Percentiles rank a stretch among this genome's conserved stretches.
Conservation (phyloP, 2,797 vertebrate species). For the Champsocephalus gunnari region DNA sequence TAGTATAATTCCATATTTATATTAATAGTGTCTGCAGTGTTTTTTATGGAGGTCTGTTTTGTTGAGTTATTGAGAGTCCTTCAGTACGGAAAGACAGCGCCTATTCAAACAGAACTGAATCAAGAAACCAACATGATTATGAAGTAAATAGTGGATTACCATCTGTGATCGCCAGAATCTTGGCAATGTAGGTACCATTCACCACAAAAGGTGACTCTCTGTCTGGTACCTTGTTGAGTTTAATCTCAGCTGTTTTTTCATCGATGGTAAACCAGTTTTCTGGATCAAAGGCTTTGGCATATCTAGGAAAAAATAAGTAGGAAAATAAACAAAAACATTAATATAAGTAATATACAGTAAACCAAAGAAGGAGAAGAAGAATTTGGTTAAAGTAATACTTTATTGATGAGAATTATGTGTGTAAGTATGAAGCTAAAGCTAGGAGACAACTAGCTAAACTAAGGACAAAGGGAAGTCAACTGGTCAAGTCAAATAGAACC, state of each 20-base stretch:
- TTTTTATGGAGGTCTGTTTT: not conserved
- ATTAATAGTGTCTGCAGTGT: not conserved
- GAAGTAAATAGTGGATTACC: slow-evolving; percentile 79
- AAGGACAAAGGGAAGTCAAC: not conserved
- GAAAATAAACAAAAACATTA: not conserved
- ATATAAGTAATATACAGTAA: not conserved
- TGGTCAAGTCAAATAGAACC: too few relatives aligned
- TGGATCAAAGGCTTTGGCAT: slow-evolving; percentile 86
- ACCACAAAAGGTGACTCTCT: slow-evolving; percentile 88
- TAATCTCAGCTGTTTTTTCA: slow-evolving; percentile 90
- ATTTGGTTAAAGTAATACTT: not conserved
- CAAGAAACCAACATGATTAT: not conserved
- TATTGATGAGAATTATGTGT: not conserved
- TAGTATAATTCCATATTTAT: not conserved
- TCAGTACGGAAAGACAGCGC: not conserved
- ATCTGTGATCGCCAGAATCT: slow-evolving; percentile 89
- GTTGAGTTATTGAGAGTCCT: not conserved
- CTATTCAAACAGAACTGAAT: not conserved
- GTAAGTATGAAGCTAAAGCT: not conserved
- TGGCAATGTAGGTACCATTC: slow-evolving; percentile 91
- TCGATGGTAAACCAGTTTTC: slow-evolving; percentile 92
- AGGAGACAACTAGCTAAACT: not conserved
- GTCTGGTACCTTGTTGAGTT: slow-evolving; percentile 87
- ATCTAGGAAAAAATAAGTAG: slow-evolving; percentile 79
- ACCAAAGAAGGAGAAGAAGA: not conserved